Conservation (phyloP, 2,797 vertebrate species). For the Hemibagrus guttatus region DNA sequence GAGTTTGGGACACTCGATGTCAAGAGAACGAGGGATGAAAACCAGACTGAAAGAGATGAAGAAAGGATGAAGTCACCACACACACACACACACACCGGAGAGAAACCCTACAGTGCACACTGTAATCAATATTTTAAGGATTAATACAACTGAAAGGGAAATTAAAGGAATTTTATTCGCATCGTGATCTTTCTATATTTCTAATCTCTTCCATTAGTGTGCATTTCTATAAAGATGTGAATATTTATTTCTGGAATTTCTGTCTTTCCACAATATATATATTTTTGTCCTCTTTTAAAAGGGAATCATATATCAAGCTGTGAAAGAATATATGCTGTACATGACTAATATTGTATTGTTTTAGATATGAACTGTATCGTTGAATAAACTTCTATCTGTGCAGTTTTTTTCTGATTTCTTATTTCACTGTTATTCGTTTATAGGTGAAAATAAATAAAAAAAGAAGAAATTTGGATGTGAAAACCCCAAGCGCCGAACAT, state of each 20-base stretch:
- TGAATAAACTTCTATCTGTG: constrained; percentile 78
- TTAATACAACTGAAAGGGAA: constrained; percentile 82
- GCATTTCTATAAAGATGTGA: constrained; percentile 86
- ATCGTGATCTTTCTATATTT: constrained; percentile 81
- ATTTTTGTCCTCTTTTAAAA: constrained; percentile 79
- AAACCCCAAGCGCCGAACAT: too few species aligned
- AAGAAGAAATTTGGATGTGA: too few species aligned
- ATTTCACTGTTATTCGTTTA: neutral
- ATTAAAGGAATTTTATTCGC: constrained; percentile 82
- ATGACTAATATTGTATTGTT: constrained; percentile 79
- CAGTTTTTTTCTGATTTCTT: constrained; percentile 41
- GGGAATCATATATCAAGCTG: constrained; percentile 90
- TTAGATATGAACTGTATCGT: constrained; percentile 80
- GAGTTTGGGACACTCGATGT: too few species aligned
- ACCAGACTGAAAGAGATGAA: constrained; percentile 11
- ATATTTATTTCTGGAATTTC: constrained; percentile 78
- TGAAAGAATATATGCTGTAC: constrained; percentile 89
- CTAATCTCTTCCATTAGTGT: constrained; percentile 73
- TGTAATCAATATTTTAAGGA: constrained; percentile 74
- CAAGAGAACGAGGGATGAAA: neutral
- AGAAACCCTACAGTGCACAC: constrained; percentile 67
- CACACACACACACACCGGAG: neutral
- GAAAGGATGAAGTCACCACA: constrained; percentile 11
- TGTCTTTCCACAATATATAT: constrained; percentile 77
- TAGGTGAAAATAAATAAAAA: too few species aligned